phyloP scores from a whole-genome alignment of 2,888 invertebrate species.

The Pyrochroa serraticornis region DNA sequence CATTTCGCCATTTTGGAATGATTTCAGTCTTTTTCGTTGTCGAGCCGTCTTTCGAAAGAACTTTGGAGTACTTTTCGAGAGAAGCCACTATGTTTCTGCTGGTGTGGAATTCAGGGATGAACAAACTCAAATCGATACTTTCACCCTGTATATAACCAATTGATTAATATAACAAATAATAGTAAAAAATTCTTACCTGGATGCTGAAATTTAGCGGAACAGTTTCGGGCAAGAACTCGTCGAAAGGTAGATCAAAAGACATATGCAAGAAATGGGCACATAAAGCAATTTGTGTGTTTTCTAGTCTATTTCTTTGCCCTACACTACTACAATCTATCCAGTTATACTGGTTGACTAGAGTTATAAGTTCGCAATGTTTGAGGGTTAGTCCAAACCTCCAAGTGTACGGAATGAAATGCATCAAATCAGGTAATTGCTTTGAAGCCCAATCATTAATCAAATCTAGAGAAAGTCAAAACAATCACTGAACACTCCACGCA shows the following conservation, averaged over 20 bases:
- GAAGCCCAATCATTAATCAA: conserved; percentile 96
- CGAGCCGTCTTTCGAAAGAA: conserved; percentile 76
- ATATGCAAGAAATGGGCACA: conserved; percentile 93
- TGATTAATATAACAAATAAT: conserved; percentile 3
- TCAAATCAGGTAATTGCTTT: conserved; percentile 90
- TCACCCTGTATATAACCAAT: conserved; percentile 67
- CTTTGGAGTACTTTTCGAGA: conserved; percentile 86
- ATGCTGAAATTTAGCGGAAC: conserved; percentile 91
- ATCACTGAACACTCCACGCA: no score
- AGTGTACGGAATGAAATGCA: conserved; percentile 95
- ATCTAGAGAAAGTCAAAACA: conserved; percentile 59
- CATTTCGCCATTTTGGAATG: conserved; percentile 79
- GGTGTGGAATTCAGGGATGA: conserved; percentile 90
- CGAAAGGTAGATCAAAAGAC: conserved; percentile 92
- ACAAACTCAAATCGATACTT: conserved; percentile 87
- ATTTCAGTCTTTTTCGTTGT: conserved; percentile 62
- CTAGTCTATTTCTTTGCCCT: conserved; percentile 69
- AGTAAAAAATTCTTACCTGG: conserved; percentile 61
- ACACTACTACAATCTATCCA: conserved; percentile 99
- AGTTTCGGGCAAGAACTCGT: conserved; percentile 90
- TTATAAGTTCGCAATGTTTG: conserved; percentile 94
- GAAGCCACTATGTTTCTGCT: conserved; percentile 82
- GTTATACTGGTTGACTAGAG: conserved; percentile 94
- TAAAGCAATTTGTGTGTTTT: conserved; percentile 92
- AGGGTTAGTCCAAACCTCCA: conserved; percentile 90